Base-by-base conservation (phyloP, 1,140 invertebrate species). In the Brachionus paranguensis region DNA sequence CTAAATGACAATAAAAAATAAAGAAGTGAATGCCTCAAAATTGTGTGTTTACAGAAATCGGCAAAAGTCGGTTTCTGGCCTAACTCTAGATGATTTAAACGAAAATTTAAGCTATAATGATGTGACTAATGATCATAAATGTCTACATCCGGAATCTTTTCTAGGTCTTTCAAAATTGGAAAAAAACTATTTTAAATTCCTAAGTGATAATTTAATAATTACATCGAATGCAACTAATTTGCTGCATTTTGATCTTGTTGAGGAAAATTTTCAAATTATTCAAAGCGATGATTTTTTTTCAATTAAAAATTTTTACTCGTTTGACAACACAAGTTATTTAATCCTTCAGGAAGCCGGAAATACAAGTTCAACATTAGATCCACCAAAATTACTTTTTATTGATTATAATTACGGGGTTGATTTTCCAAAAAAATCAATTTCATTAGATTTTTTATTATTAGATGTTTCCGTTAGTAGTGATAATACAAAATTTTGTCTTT, bases 171-270 rank as follows among this genome's bases (percentile, higher is more conserved):
- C 72, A 20, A 76, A 76, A 27, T 33, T 76, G 17, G 27, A 47
- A 11, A 47, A 50, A 5, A 27, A 50, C 27, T 2, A 11, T 50
- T 76, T 76, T 50, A 76, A 76, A 76, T 76, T 76, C 33, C 12
- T 76, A 47, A 76, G 50, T 29, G 45, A 76, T 76, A 24, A 76
- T 76, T 27, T 76, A 27, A 76, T 76, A 47, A 37, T 76, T 47
- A 50, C 17, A 2, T 0, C 72, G 14, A 76, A 24, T 76, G 43
- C 72, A 27, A 76, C 43, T 29, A 50, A 50, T 50, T 76, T 76
- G 41, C 17, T 76, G 33, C 47, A 76, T 76, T 76, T 50, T 76
- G 27, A 50, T 50, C 47, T 76, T 27, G 7, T 76, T 14, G 72
- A 50, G 11, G 72, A 76, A 27, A 76, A 47, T 29, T 76, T 50